Base-by-base conservation (phyloP, 2,797 vertebrate species). In the Propithecus perrieri region DNA sequence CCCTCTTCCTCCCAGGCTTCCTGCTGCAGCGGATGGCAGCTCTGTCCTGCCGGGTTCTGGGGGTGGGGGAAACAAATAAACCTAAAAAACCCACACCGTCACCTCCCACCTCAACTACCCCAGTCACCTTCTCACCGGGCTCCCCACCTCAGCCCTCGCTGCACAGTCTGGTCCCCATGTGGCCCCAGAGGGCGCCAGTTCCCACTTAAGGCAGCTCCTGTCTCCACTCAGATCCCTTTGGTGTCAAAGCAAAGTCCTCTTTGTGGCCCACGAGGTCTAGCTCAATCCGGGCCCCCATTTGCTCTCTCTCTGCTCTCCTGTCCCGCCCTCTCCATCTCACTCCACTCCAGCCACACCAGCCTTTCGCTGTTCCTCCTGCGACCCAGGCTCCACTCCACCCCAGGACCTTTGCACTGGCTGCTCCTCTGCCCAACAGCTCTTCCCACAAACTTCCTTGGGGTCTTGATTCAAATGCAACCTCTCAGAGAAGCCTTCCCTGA, bases 61-160 rank as follows among this genome's bases (percentile, higher is more conserved):
- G 2, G n/a, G 8, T 3, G 7, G 18, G 35, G 17, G 28, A 30
- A 67, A 46, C 8, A 75, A 75, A 61, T 13, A 30, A 59, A 14
- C 46, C 50, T 35, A 35, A 33, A 33, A 35, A 35, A 15, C 48
- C 7, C 46, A 30, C 13, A 57, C 55, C 4, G 1, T 75, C 43
- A 35, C 63, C 38, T 67, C 14, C 46, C 2, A 4, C 38, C 14
- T 10, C 81, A 7, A 67, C n/a, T 53, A n/a, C 13, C 1, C 6
- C n/a, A 15, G 35, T 4, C 5, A 26, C 41, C 33, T 57, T 28
- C 8, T 5, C 13, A 0, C 28, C 15, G 38, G 33, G 30, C 7
- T 18, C 8, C 4, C 24, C 12, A n/a, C 41, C 30, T 35, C 50
- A 0, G 46, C 14, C 15, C 13, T 81, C 5, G 0, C 2, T 1